Percentiles rank a stretch among this genome's conserved stretches.
These are phyloP conservation scores for Philopedon plagiatum DNA, from an alignment of 2,888 invertebrate species.

Conservation along the genomic window DNA sequence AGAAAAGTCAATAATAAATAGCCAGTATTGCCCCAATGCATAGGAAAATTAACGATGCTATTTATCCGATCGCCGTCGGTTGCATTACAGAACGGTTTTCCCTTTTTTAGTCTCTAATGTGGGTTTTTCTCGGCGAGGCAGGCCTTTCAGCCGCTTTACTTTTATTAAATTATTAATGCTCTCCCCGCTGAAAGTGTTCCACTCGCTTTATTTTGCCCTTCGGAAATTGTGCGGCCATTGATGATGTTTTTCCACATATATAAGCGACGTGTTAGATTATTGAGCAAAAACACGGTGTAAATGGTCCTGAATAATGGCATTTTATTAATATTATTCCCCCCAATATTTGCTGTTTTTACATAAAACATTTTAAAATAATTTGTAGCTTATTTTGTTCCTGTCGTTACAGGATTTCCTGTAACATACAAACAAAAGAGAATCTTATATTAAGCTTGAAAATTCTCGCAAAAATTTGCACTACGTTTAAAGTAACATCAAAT, in stretches of 20 bases:
- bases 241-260: slow-evolving; percentile 22
- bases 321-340: background rate
- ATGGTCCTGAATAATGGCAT: background rate
- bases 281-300: slow-evolving; percentile 2
- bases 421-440: no score
- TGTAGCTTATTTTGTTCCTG: background rate
- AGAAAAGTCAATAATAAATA: no score
- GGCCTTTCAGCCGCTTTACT: slow-evolving; percentile 42
- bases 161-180: slow-evolving; percentile 48
- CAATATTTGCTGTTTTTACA: background rate
- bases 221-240: slow-evolving; percentile 15
- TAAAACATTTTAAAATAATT: background rate
- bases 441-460: no score
- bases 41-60: slow-evolving; percentile 41
- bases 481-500: no score
- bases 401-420: no score
- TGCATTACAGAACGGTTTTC: slow-evolving; percentile 7
- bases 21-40: slow-evolving; percentile 6
- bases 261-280: slow-evolving; percentile 3
- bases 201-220: slow-evolving; percentile 32
- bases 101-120: slow-evolving; percentile 39
- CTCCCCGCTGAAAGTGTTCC: slow-evolving; percentile 36
- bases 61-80: slow-evolving; percentile 29
- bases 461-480: no score
- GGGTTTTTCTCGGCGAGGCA: slow-evolving; percentile 39